These are phyloP conservation scores for Euleptes europaea DNA, from an alignment of 2,113 vertebrate genomes.

Conservation along the genomic window DNA sequence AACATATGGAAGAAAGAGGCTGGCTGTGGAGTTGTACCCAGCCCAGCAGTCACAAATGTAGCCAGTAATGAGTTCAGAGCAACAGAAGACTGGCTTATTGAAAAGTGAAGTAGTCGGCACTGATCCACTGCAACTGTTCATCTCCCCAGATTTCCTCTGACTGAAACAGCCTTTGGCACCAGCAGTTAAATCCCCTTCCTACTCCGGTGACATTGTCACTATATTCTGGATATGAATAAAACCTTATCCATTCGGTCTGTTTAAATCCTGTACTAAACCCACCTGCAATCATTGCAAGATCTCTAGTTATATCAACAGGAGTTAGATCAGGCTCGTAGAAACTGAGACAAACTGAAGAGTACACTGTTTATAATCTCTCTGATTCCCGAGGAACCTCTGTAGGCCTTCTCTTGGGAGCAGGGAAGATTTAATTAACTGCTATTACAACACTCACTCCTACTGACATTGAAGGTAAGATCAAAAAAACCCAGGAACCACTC, in stretches of 20 bases:
- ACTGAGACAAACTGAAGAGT: not conserved
- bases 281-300: not conserved
- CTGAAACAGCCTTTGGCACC: not conserved
- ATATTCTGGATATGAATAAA: not conserved
- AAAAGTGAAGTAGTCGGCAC: not conserved
- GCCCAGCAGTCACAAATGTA: not conserved
- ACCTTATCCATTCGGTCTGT: not conserved
- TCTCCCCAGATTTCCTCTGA: not conserved
- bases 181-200: not conserved
- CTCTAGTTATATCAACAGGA: not conserved
- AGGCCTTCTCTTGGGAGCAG: slow-evolving; percentile 2
- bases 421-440: not conserved
- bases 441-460: not conserved
- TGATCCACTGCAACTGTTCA: not conserved
- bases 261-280: not conserved
- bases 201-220: not conserved
- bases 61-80: not conserved
- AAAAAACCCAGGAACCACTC: not conserved
- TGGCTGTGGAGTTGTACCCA: not conserved
- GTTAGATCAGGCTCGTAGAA: slow-evolving; percentile 7
- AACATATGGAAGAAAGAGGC: slow-evolving; percentile 30
- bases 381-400: not conserved
- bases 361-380: slow-evolving; percentile 14
- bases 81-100: not conserved
- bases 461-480: slow-evolving; percentile 1